Conservation (phyloP, 2,797 vertebrate genomes). For the Arrhamphus sclerolepis region DNA sequence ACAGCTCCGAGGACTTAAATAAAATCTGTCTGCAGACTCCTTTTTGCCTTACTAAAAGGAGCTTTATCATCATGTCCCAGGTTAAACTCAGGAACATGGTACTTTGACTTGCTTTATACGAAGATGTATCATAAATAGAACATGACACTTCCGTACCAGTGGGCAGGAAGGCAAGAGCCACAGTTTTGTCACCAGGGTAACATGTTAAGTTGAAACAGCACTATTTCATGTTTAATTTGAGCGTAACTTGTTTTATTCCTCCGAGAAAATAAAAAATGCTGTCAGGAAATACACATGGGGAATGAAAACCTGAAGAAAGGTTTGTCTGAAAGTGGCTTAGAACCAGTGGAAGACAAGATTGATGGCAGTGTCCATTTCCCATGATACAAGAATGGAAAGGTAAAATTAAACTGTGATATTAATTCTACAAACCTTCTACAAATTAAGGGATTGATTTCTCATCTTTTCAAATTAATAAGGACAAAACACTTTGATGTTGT, state of each 20-base stretch:
- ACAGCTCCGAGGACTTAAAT: conserved; percentile 16
- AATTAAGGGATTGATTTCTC: neutral
- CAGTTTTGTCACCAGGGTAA: neutral
- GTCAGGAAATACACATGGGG: conserved; percentile 1
- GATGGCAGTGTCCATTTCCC: neutral
- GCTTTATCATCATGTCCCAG: conserved; percentile 1
- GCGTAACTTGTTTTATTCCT: neutral
- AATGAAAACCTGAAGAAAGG: neutral
- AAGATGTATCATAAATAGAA: conserved; percentile 17
- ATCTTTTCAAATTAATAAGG: neutral
- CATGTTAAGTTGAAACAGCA: conserved; percentile 18
- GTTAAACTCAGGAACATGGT: conserved; percentile 5
- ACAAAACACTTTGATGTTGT: neutral
- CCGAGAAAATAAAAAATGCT: conserved; percentile 4
- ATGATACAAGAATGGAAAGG: neutral
- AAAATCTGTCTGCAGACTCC: conserved; percentile 12
- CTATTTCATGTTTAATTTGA: conserved; percentile 22
- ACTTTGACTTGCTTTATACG: conserved; percentile 1
- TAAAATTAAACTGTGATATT: neutral
- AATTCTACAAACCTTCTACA: neutral
- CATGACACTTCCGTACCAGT: conserved; percentile 7
- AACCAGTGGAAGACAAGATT: neutral
- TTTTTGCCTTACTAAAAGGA: conserved; percentile 8
- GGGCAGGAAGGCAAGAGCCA: neutral
- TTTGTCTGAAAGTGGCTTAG: neutral